These are phyloP conservation scores for Litoditis marina DNA, from an alignment of 2,888 invertebrate species.

Conservation along the genomic window DNA sequence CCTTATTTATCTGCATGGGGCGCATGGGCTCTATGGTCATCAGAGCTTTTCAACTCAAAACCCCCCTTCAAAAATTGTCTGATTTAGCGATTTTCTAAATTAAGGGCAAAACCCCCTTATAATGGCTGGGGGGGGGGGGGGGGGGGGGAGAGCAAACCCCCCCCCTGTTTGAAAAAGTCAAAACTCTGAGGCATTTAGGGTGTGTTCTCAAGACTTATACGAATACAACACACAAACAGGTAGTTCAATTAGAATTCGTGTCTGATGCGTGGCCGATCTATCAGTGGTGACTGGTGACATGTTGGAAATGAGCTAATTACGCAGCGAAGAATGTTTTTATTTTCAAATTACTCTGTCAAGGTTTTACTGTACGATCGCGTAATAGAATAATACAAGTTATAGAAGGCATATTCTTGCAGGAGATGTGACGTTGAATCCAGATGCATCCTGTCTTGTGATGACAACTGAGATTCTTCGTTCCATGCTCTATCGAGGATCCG, in stretches of 20 bases:
- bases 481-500: slow-evolving; percentile 96
- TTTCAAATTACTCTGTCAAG: not conserved
- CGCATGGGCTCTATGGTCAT: not conserved
- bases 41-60: not conserved
- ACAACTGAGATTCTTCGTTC: slow-evolving; percentile 99
- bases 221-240: too few species aligned
- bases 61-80: not conserved
- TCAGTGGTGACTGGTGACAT: too few species aligned
- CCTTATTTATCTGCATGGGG: not conserved
- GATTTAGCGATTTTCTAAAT: too few species aligned
- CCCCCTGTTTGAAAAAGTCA: too few species aligned
- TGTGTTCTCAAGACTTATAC: too few species aligned
- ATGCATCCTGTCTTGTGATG: slow-evolving; percentile 96
- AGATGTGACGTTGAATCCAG: slow-evolving; percentile 97
- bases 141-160: too few species aligned
- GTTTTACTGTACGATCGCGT: not conserved
- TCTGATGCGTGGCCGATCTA: too few species aligned
- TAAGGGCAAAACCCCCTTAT: too few species aligned
- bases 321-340: not conserved
- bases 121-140: too few species aligned
- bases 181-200: too few species aligned
- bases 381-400: not conserved
- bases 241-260: too few species aligned
- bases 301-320: too few species aligned
- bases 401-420: slow-evolving; percentile 62